These are phyloP conservation scores for Uromys caudimaculatus DNA, from an alignment of 2,797 vertebrate genomes.

Conservation along the genomic window DNA sequence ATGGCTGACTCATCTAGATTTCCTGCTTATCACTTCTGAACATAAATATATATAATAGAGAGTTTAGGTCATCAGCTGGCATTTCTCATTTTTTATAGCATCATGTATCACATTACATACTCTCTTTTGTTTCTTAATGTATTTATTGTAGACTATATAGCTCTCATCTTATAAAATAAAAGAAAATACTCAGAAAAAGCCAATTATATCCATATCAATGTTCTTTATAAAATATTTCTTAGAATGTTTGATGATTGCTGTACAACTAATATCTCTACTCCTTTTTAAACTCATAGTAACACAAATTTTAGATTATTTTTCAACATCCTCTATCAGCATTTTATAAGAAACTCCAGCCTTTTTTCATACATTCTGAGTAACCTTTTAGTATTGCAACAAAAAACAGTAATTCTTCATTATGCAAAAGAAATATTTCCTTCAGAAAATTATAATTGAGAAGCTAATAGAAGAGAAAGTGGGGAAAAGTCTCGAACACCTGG, in stretches of 20 bases:
- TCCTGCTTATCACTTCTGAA: not conserved
- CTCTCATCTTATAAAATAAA: no score
- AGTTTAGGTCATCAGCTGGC: not conserved
- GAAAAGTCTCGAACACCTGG: no score
- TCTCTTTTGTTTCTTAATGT: not conserved
- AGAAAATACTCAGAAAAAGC: not conserved
- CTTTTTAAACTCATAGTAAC: not conserved
- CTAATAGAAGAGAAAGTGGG: no score
- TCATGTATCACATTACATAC: not conserved
- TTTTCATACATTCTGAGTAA: not conserved
- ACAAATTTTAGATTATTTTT: not conserved
- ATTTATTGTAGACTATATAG: not conserved
- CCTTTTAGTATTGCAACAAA: not conserved
- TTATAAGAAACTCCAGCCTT: not conserved
- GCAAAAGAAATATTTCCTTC: conserved; percentile 13
- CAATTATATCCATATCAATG: not conserved
- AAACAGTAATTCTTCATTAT: conserved; percentile 15
- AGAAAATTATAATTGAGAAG: not conserved
- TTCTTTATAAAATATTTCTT: not conserved
- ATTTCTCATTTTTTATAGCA: not conserved
- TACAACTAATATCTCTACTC: not conserved
- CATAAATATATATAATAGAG: not conserved
- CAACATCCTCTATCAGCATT: not conserved
- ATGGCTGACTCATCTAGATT: not conserved
- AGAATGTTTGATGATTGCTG: not conserved